Conservation (phyloP, 2,888 invertebrate genomes). For the Drosophila limbata region DNA sequence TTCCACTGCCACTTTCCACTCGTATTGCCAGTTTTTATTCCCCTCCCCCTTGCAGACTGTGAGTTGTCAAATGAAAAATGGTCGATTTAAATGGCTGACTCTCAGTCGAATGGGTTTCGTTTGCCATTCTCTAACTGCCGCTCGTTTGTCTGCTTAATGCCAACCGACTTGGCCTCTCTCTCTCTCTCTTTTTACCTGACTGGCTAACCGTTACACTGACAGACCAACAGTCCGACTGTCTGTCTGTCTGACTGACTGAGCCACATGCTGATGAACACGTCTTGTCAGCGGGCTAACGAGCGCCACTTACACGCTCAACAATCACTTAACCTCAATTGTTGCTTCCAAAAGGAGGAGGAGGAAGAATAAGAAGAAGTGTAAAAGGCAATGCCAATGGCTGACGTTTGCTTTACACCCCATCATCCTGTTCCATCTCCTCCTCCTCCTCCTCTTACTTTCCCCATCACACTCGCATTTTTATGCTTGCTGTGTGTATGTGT, state of each 20-base stretch:
- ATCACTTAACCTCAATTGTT: constrained; percentile 76
- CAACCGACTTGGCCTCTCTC: constrained; percentile 26
- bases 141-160: constrained; percentile 65
- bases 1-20: neutral
- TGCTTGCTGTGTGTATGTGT: constrained; percentile 14
- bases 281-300: constrained; percentile 74
- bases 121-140: constrained; percentile 59
- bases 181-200: constrained; percentile 13
- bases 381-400: constrained; percentile 65
- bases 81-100: constrained; percentile 64
- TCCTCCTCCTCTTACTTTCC: neutral
- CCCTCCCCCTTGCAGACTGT: neutral
- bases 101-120: constrained; percentile 20
- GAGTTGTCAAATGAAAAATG: constrained; percentile 63
- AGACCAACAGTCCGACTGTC: constrained; percentile 12
- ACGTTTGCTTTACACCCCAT: constrained; percentile 19
- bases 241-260: constrained; percentile 35
- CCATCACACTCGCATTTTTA: constrained; percentile 9
- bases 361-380: constrained; percentile 64
- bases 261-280: constrained; percentile 73
- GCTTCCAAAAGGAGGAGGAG: constrained; percentile 58
- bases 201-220: constrained; percentile 17
- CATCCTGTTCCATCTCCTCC: neutral
- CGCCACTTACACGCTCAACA: constrained; percentile 74
- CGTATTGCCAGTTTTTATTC: neutral